Percentiles rank a stretch among this genome's conserved stretches.
phyloP scores from a whole-genome alignment of 2,113 vertebrate genomes.

The Himantopus leucocephalus region DNA sequence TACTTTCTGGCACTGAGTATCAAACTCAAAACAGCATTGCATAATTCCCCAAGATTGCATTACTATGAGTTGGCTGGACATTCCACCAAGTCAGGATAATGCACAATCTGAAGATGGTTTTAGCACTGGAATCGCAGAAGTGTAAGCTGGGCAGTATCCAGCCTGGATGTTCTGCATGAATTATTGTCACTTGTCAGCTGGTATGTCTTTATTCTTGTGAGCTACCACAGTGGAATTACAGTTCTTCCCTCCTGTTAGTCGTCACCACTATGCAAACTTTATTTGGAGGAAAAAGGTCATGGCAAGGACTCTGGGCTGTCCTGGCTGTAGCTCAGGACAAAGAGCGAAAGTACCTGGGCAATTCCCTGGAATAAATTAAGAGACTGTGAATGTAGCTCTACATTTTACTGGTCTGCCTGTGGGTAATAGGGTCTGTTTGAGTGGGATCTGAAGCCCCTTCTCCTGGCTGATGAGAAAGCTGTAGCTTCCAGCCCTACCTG shows the following conservation, averaged over 20 bases:
- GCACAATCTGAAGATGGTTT: conserved; percentile 22
- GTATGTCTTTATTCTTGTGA: conserved; percentile 21
- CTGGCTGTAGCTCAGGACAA: not conserved
- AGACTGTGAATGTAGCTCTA: not conserved
- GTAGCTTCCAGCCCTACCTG: conserved; percentile 9
- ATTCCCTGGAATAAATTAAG: conserved; percentile 24
- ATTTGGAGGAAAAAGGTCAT: conserved; percentile 41
- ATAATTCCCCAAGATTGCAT: conserved; percentile 25
- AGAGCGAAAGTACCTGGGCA: not conserved
- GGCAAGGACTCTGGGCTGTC: conserved; percentile 17
- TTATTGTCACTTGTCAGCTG: conserved; percentile 43
- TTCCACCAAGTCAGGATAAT: not conserved
- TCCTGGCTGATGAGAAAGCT: not conserved
- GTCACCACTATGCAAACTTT: not conserved
- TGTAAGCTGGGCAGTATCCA: conserved; percentile 15
- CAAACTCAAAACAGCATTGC: conserved; percentile 38
- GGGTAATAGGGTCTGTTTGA: not conserved
- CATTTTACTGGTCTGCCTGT: not conserved
- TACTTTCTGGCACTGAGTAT: not conserved
- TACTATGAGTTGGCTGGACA: conserved; percentile 34
- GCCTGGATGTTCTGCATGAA: not conserved
- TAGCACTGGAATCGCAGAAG: not conserved
- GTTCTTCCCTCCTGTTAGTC: not conserved
- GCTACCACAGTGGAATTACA: conserved; percentile 9
- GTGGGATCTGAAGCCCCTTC: conserved; percentile 9